Conservation (phyloP, 2,113 vertebrate genomes). For the Rousettus leschenaultii region DNA sequence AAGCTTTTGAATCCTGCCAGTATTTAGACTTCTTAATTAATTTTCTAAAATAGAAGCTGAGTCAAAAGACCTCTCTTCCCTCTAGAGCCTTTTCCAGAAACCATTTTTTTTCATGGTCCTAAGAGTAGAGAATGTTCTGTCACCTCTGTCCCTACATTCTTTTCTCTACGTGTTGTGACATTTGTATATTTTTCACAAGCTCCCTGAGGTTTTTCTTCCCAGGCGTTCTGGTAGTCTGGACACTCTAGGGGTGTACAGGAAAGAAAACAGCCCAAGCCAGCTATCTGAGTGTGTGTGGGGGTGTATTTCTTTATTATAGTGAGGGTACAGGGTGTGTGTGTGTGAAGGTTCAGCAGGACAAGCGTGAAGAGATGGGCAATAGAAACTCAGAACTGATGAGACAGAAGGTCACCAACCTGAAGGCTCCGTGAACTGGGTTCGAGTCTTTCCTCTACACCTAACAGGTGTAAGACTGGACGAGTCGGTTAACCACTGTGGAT, state of each 20-base stretch:
- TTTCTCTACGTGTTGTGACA: fast-evolving
- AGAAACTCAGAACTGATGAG: neutral
- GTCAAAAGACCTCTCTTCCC: neutral
- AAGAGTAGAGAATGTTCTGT: neutral
- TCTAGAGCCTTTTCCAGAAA: neutral
- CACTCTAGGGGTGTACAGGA: neutral
- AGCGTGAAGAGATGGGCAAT: neutral
- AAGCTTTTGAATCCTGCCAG: neutral
- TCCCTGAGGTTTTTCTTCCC: neutral
- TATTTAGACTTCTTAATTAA: neutral
- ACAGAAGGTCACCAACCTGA: neutral
- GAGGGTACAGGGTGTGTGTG: neutral
- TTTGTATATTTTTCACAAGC: neutral
- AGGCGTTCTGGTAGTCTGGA: neutral
- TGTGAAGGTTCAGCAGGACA: neutral
- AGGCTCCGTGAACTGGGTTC: neutral
- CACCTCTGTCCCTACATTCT: neutral
- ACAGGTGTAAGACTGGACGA: neutral
- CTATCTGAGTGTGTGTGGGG: neutral
- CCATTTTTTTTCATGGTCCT: neutral
- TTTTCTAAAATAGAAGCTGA: neutral
- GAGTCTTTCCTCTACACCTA: neutral
- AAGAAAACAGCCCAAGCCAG: neutral
- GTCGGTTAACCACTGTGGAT: neutral
- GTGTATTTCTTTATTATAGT: neutral